Evolutionary conservation across 2,113 vertebrate genomes (phyloP).

Genomic region (Bettongia penicillata): DNA sequence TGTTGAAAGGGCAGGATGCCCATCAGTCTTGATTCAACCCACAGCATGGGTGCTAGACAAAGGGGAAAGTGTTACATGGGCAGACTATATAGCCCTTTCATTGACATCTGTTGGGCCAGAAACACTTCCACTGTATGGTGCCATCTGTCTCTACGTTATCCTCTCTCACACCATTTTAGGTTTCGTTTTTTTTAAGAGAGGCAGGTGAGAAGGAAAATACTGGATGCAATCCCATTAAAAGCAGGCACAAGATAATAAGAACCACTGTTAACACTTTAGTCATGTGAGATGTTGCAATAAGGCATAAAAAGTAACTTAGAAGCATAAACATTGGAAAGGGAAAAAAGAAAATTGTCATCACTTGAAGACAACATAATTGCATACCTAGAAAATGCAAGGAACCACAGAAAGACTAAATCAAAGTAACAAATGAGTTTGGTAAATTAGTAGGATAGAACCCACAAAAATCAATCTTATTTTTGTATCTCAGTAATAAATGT

Average conservation of each 20-base stretch:
- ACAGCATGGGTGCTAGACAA: constrained; percentile 59
- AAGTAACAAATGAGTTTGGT: not conserved
- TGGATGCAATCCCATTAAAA: not conserved
- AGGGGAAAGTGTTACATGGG: not conserved
- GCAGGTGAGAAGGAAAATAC: not conserved
- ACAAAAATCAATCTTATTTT: not conserved
- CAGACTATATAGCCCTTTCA: constrained; percentile 47
- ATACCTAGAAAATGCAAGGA: not conserved
- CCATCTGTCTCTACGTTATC: constrained; percentile 58
- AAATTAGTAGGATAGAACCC: not conserved
- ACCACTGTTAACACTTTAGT: not conserved
- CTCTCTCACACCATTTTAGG: constrained; percentile 38
- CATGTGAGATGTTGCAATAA: not conserved
- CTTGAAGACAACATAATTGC: not conserved
- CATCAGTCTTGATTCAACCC: constrained; percentile 47
- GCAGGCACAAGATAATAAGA: not conserved
- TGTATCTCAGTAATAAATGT: not conserved
- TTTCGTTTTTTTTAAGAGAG: constrained; percentile 14
- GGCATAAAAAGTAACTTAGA: not conserved
- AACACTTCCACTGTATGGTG: constrained; percentile 49
- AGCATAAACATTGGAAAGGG: not conserved
- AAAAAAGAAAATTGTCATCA: not conserved
- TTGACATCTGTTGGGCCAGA: constrained; percentile 69
- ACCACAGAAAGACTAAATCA: not conserved
- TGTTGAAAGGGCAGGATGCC: constrained; percentile 70